Evolutionary conservation across 1,140 invertebrate species (phyloP).

Genomic region (Cydia amplana): DNA sequence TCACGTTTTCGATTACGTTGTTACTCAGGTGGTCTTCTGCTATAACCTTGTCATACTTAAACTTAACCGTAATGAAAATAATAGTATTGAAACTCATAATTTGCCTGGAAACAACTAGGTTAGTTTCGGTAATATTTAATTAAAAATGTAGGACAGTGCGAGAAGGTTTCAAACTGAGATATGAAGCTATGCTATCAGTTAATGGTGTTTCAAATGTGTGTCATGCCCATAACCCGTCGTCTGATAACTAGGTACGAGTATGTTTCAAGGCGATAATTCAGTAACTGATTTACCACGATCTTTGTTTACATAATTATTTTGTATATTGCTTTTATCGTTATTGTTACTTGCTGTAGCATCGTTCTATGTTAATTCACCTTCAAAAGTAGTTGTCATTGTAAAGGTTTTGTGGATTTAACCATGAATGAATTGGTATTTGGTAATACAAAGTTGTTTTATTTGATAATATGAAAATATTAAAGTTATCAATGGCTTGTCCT

Average conservation of each 20-base stretch:
- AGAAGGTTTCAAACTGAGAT: conserved; percentile 17
- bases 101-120: not conserved
- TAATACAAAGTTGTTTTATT: not conserved
- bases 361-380: not conserved
- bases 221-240: conserved; percentile 65
- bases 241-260: conserved; percentile 73
- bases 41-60: conserved; percentile 73
- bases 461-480: no score
- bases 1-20: conserved; percentile 49
- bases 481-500: not conserved
- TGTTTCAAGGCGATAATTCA: conserved; percentile 73
- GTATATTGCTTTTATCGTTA: conserved; percentile 35
- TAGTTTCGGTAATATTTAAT: conserved; percentile 3
- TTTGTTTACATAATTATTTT: conserved; percentile 33
- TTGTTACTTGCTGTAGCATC: not conserved
- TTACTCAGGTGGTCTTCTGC: conserved; percentile 67
- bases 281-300: conserved; percentile 55
- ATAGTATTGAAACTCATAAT: conserved; percentile 61
- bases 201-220: conserved; percentile 68
- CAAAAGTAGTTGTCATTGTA: not conserved
- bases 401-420: not conserved
- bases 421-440: not conserved
- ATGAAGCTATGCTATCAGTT: conserved; percentile 46
- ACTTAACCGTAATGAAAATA: conserved; percentile 61
- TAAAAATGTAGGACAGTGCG: not conserved